Conservation (phyloP, 2,113 vertebrate genomes). For the Equus quagga region DNA sequence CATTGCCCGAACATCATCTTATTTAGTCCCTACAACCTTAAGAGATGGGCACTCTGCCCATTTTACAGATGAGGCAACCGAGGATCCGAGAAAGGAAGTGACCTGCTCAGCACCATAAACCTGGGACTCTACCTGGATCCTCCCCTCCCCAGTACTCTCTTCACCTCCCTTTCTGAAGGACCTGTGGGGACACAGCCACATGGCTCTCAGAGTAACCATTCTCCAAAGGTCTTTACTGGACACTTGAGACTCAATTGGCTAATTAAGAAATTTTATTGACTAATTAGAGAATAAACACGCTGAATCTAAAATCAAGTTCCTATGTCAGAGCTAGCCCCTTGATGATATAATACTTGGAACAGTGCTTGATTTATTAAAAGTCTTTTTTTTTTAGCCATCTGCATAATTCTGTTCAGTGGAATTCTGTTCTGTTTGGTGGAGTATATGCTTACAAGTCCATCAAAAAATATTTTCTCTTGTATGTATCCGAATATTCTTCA, state of each 20-base stretch:
- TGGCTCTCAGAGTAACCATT: background rate
- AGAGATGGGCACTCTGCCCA: background rate
- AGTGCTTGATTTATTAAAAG: background rate
- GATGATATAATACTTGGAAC: background rate
- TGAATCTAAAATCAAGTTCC: background rate
- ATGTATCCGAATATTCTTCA: background rate
- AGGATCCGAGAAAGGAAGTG: background rate
- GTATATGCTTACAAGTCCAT: background rate
- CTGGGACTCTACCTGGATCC: background rate
- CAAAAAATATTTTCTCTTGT: background rate
- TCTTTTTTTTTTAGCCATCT: background rate
- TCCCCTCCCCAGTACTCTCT: background rate
- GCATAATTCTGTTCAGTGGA: background rate
- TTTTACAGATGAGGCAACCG: background rate
- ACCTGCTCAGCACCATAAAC: background rate
- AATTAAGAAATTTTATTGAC: background rate
- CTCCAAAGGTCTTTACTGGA: background rate
- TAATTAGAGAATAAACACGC: background rate
- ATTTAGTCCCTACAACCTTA: background rate
- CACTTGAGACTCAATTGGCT: no score
- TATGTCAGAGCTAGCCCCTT: background rate
- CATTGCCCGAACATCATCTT: background rate
- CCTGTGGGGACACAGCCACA: rapidly evolving
- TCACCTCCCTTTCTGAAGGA: background rate
- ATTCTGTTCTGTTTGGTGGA: background rate